These are phyloP conservation scores for Myotis vivesi DNA, from an alignment of 2,797 vertebrate genomes.

Conservation along the genomic window DNA sequence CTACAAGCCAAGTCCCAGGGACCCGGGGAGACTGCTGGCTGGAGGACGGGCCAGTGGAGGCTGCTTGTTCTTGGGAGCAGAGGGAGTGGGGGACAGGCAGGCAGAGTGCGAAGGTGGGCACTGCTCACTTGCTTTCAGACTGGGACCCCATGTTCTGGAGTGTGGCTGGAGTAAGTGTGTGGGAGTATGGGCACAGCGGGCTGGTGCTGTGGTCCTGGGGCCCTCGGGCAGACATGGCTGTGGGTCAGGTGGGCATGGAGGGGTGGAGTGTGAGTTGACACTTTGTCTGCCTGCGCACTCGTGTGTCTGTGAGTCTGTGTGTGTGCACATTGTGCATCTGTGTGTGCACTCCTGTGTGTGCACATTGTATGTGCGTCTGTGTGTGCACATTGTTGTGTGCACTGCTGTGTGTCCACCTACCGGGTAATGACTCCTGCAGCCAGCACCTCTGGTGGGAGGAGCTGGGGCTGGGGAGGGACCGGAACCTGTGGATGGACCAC, in stretches of 20 bases:
- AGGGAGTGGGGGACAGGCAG: background rate
- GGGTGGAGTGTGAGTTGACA: rapidly evolving
- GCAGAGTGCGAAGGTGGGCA: background rate
- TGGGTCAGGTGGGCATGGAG: background rate
- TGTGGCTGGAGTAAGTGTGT: background rate
- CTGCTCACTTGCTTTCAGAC: background rate
- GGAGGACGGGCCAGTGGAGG: background rate
- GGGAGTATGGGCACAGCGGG: background rate
- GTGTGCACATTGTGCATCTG: background rate
- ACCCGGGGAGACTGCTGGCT: background rate
- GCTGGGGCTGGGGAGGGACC: background rate
- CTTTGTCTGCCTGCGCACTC: rapidly evolving
- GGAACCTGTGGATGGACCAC: background rate
- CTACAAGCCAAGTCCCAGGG: background rate
- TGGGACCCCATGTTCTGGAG: background rate
- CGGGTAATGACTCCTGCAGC: background rate
- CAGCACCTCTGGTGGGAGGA: background rate
- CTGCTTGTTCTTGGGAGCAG: background rate
- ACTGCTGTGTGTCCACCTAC: background rate
- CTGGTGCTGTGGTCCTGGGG: background rate
- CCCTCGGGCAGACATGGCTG: background rate
- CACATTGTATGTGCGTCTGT: too few relatives aligned
- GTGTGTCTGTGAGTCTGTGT: background rate
- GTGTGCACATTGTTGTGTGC: too few relatives aligned
- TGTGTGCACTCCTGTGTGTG: background rate